A percentile compares a stretch with the other conserved stretches of the same genome.
Conservation (phyloP, 1,140 invertebrate species). For the Cecropterus lyciades region DNA sequence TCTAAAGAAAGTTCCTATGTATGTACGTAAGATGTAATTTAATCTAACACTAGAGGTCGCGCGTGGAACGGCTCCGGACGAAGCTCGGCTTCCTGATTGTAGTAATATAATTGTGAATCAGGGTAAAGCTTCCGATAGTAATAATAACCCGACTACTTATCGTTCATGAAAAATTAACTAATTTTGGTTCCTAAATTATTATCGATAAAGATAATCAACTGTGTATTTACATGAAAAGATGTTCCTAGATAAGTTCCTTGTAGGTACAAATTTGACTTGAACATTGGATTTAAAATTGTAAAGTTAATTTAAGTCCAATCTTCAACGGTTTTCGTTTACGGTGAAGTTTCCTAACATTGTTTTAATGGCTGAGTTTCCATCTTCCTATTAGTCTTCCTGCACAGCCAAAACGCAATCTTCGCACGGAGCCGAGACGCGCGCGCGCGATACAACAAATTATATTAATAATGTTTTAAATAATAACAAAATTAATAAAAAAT, state of each 20-base stretch:
- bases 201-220: slow-evolving; percentile 1
- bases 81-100: slow-evolving; percentile 55
- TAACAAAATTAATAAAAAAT: slow-evolving; percentile 80
- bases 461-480: slow-evolving; percentile 84
- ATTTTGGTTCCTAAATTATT: slow-evolving; percentile 14
- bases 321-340: slow-evolving; percentile 23
- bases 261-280: slow-evolving; percentile 13
- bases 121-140: slow-evolving; percentile 56
- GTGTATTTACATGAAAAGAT: slow-evolving; percentile 28
- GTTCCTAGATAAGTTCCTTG: slow-evolving; percentile 54
- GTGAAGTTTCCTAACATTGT: slow-evolving; percentile 46
- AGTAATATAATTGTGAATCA: slow-evolving; percentile 64
- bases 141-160: slow-evolving; percentile 10
- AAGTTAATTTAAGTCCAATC: slow-evolving; percentile 12
- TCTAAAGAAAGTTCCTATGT: slow-evolving; percentile 84
- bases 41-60: slow-evolving; percentile 77
- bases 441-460: slow-evolving; percentile 82
- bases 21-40: slow-evolving; percentile 83
- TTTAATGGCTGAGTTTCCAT: slow-evolving; percentile 38
- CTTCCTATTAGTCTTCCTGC: slow-evolving; percentile 78
- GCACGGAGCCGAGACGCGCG: slow-evolving; percentile 52
- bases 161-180: slow-evolving; percentile 3
- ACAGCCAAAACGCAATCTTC: slow-evolving; percentile 48
- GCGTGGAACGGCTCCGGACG: slow-evolving; percentile 52
- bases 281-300: background rate